Conservation (phyloP, 2,113 vertebrate genomes). For the Muntiacus muntjak region DNA sequence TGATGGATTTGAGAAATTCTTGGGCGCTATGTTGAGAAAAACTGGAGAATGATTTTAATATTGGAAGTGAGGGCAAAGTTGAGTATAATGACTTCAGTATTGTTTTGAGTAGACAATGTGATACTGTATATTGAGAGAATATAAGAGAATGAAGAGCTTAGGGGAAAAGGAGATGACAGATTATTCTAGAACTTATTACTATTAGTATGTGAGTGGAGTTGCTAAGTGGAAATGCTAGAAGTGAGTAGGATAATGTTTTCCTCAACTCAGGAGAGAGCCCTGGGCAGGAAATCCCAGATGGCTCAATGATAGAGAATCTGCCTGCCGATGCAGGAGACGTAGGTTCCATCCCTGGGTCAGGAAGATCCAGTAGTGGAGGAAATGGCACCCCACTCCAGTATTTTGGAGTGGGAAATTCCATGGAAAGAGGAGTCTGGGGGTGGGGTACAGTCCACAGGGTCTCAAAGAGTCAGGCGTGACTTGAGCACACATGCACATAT, state of each 20-base stretch:
- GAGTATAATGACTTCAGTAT: not conserved
- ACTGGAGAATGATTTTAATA: not conserved
- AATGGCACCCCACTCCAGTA: not conserved
- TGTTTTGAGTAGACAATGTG: not conserved
- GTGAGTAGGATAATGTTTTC: not conserved
- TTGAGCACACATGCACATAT: too few relatives aligned
- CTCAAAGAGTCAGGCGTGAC: not conserved
- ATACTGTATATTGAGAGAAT: not conserved
- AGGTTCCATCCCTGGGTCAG: not conserved
- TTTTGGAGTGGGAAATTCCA: too few relatives aligned
- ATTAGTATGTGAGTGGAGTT: not conserved
- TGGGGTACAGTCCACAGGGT: not conserved
- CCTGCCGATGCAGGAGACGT: accelerated
- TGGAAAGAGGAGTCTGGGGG: not conserved
- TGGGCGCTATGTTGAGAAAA: not conserved
- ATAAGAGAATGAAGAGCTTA: not conserved
- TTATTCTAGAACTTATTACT: not conserved
- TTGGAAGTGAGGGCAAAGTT: not conserved
- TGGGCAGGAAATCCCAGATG: not conserved
- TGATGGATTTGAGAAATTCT: not conserved
- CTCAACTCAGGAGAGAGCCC: not conserved
- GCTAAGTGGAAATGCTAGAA: not conserved
- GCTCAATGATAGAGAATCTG: not conserved
- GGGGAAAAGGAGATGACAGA: not conserved
- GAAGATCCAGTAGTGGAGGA: not conserved